Base-by-base conservation (phyloP, 2,113 vertebrate genomes). In the Chloropsis cyanopogon region DNA sequence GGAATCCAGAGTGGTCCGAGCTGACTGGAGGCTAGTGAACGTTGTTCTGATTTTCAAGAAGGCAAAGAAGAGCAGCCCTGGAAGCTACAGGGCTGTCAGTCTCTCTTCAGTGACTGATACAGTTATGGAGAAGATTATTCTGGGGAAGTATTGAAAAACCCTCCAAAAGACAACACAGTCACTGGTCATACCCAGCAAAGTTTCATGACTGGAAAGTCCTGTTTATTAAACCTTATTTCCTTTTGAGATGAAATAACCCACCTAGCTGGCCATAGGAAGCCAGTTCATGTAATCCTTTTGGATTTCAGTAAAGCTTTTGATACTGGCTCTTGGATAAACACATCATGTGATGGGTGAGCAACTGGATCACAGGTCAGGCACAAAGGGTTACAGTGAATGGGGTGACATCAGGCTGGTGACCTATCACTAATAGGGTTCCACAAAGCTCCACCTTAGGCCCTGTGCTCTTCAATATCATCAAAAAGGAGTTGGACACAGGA, bases 1-100 rank as follows among this genome's bases (percentile, higher is more conserved):
- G 53, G 4, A 59, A 41, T 69, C 4, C 0, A 0, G 23, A 59
- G 29, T 28, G 10, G 19, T 49, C 19, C 11, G 7, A 41, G 29
- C 14, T 81, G n/a, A 41, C 42, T 49, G 53, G 28, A 49, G 49
- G 18, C 29, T 59, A 53, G 9, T 6, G 6, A 50, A 41, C 0
- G 0, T 18, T 59, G 44, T 41, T 29, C 14, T 1, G 0, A 2
- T 49, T 13, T 59, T n/a, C 35, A 59, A 49, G 28, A 69, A 41
- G 14, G 18, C 11, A 22, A 49, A 39, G 17, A 57, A 49, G 14
- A 28, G 69, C 22, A 39, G 28, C 11, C 8, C 23, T 2, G 3
- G 44, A 59, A 59, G 7, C 53, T 49, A 41, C 19, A 50, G 18
- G 9, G 23, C 35, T 59, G 35, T 14, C 35, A n/a, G 44, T 59